Conservation (phyloP, 2,888 invertebrate genomes). For the Pilophorus perplexus region DNA sequence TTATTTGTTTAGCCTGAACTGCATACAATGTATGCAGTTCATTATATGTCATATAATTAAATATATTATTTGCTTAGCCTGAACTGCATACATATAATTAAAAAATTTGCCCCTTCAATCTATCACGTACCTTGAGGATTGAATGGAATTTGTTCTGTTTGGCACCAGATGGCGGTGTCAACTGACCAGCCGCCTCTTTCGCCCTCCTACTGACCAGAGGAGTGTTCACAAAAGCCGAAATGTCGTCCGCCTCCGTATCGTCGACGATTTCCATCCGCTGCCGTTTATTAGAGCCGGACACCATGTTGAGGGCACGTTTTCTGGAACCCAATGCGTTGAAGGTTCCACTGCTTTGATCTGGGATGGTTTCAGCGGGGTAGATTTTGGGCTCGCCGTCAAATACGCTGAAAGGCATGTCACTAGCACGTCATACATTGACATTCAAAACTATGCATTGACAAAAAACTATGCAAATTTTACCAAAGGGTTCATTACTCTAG, state of each 20-base stretch:
- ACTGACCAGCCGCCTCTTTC: background rate
- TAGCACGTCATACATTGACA: background rate
- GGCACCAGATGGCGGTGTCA: background rate
- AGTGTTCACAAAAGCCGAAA: constrained; percentile 4
- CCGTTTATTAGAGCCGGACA: constrained; percentile 10
- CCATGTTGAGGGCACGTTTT: constrained; percentile 1
- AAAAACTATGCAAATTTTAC: no score
- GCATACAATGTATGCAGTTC: no score
- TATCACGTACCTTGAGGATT: constrained; percentile 31
- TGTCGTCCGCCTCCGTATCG: background rate
- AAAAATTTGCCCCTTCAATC: no score
- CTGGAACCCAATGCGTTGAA: background rate
- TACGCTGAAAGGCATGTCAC: background rate
- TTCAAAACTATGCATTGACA: no score
- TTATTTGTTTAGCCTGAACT: no score
- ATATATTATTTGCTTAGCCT: no score
- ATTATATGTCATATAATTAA: no score
- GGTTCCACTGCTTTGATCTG: background rate
- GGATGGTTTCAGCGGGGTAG: background rate
- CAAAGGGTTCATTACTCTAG: no score
- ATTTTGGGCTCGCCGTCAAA: background rate
- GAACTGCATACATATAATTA: no score
- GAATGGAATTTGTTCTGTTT: constrained; percentile 8
- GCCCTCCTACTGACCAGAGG: constrained; percentile 26
- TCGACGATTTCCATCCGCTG: constrained; percentile 11